Conservation (phyloP, 2,797 vertebrate species). For the Denticeps clupeoides region DNA sequence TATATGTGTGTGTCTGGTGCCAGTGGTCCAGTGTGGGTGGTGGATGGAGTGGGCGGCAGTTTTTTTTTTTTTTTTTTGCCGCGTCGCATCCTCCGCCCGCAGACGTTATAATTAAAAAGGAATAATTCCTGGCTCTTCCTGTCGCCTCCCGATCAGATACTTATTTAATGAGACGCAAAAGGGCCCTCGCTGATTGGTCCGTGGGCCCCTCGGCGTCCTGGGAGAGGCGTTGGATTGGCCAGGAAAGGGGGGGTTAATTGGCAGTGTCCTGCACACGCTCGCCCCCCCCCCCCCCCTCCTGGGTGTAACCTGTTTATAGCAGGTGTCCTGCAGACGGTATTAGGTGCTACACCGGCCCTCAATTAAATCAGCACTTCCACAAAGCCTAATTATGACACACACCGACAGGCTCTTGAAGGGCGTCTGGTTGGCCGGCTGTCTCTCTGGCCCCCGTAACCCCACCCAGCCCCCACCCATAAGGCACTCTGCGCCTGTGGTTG, state of each 20-base stretch:
- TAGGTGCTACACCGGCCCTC: slow-evolving; percentile 50
- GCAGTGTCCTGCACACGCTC: slow-evolving; percentile 34
- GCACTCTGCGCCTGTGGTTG: slow-evolving; percentile 24
- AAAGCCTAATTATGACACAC: slow-evolving; percentile 42
- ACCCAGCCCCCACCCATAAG: slow-evolving; percentile 19
- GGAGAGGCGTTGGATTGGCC: slow-evolving; percentile 55
- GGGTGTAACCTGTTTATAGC: slow-evolving; percentile 56
- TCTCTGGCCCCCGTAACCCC: slow-evolving; percentile 11
- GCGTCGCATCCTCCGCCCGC: slow-evolving; percentile 47
- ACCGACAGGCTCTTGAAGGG: slow-evolving; percentile 32
- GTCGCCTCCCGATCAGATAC: slow-evolving; percentile 51
- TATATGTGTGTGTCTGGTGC: neutral
- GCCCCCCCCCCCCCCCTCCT: slow-evolving; percentile 13
- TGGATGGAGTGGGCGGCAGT: slow-evolving; percentile 27
- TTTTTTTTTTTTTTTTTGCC: slow-evolving; percentile 56
- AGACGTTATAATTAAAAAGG: slow-evolving; percentile 69
- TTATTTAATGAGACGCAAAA: slow-evolving; percentile 54
- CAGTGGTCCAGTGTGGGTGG: neutral
- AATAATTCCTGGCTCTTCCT: slow-evolving; percentile 45
- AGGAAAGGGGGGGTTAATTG: slow-evolving; percentile 56
- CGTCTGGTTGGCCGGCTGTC: slow-evolving; percentile 31
- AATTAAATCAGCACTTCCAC: slow-evolving; percentile 56
- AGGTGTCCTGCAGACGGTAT: slow-evolving; percentile 52
- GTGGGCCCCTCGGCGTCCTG: slow-evolving; percentile 45
- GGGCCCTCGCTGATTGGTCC: slow-evolving; percentile 33